Evolutionary conservation across 2,797 vertebrate species (phyloP).

Genomic region (Brachymystax lenok): DNA sequence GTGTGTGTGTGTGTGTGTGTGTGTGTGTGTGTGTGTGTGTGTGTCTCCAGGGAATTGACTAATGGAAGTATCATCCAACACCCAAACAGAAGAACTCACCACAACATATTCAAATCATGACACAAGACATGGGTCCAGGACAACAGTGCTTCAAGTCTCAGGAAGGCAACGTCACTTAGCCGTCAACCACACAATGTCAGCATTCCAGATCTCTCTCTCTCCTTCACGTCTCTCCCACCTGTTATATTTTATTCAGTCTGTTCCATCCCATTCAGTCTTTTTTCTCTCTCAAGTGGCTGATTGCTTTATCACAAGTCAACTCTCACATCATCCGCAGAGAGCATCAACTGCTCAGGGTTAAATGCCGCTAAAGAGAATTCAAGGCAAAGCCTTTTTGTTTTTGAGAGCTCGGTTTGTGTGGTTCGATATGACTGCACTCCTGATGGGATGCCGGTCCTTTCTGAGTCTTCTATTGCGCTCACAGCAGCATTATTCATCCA

Average conservation of each 20-base stretch:
- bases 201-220: neutral
- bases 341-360: neutral
- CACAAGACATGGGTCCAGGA: too few species aligned
- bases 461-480: neutral
- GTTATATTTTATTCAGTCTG: slow-evolving; percentile 7
- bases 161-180: too few species aligned
- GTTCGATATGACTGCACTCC: slow-evolving; percentile 7
- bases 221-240: neutral
- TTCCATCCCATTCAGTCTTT: slow-evolving; percentile 16
- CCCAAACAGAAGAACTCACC: neutral
- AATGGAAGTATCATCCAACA: neutral
- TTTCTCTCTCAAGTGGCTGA: slow-evolving; percentile 1
- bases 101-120: neutral
- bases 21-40: neutral
- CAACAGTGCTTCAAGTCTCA: too few species aligned
- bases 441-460: neutral
- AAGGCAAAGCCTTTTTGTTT: neutral
- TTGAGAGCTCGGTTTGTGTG: neutral
- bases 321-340: neutral
- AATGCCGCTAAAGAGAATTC: neutral
- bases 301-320: slow-evolving; percentile 13
- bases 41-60: neutral
- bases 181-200: neutral
- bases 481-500: neutral
- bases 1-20: neutral